Conservation (phyloP, 2,797 vertebrate genomes). For the Arnoldichthys spilopterus region DNA sequence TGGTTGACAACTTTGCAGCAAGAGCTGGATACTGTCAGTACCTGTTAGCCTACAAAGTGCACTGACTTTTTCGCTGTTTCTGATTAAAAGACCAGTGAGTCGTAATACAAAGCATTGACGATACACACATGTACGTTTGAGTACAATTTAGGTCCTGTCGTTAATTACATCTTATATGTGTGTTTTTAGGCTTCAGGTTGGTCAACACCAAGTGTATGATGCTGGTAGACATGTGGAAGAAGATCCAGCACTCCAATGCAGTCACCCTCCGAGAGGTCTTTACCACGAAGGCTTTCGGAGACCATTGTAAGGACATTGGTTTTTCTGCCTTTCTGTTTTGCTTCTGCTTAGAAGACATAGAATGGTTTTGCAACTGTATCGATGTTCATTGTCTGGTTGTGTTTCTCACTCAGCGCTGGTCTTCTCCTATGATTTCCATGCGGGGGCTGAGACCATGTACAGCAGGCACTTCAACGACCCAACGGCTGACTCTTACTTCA, state of each 20-base stretch:
- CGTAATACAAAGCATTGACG: background rate
- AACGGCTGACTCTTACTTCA: slow-evolving; percentile 94
- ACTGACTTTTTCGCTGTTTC: background rate
- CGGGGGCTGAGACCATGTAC: slow-evolving; percentile 98
- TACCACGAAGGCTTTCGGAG: slow-evolving; percentile 98
- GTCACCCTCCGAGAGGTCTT: slow-evolving; percentile 98
- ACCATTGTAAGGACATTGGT: slow-evolving; percentile 87
- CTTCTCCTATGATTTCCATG: slow-evolving; percentile 98
- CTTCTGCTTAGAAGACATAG: background rate
- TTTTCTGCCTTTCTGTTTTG: too few relatives aligned
- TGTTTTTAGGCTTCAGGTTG: slow-evolving; percentile 90
- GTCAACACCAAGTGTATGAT: slow-evolving; percentile 99
- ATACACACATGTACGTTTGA: background rate
- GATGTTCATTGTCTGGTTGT: background rate
- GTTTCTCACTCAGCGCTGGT: slow-evolving; percentile 85
- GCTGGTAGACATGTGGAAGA: slow-evolving; percentile 99
- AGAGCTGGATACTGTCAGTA: background rate
- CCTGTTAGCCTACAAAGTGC: background rate
- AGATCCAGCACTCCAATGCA: slow-evolving; percentile 98
- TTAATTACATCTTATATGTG: background rate
- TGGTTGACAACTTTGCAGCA: background rate
- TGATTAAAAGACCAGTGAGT: background rate
- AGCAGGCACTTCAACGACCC: slow-evolving; percentile 98
- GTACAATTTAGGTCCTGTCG: background rate
- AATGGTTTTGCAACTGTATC: background rate